Base-by-base conservation (phyloP, 1,140 invertebrate genomes). In the Piezodorus guildinii region DNA sequence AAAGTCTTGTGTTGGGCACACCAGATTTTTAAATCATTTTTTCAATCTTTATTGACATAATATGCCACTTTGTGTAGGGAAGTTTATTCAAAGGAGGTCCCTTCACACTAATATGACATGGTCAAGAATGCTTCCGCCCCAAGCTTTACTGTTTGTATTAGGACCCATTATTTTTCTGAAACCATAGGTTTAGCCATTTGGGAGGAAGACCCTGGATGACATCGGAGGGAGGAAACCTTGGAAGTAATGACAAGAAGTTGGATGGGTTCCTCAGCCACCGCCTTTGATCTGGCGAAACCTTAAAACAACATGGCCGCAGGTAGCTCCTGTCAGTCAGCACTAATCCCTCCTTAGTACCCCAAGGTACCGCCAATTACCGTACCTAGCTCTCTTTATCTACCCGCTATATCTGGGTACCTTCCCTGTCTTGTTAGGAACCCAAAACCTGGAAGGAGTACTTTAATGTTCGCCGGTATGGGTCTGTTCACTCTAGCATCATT, bases 251-350 rank as follows among this genome's bases (percentile, higher is more conserved):
- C 21, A 21, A 49, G 46, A 21, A 49, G 21, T 49, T 49, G 46
- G 46, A 49, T 49, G 46, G 46, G 46, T 49, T 49, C 46, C 46
- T 17, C n/a, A 17, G 12, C 12, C 8, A 49, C 46, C 21, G n/a
- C 46, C 46, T 49, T 49, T 49, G 46, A 49, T 49, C 46, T 49
- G 46, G 46, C 46, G 46, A 49, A 49, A 21, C 46, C 46, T 49
- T 49, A 49, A 49, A 49, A 49, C 46, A 49, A 49, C 46, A 49
- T 49, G 46, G n/a, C 5, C 46, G 46, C 46, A 49, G 46, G 46
- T 49, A 49, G 46, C 46, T 17, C 46, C 46, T 49, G 46, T 49
- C 46, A 49, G 21, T 10, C 46, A 10, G 9, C 10, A 5, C n/a
- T 49, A 49, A 21, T 17, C n/a, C 46, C 46, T 49, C 46, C 21